Base-by-base conservation (phyloP, 2,113 vertebrate genomes). In the Tenrec ecaudatus region DNA sequence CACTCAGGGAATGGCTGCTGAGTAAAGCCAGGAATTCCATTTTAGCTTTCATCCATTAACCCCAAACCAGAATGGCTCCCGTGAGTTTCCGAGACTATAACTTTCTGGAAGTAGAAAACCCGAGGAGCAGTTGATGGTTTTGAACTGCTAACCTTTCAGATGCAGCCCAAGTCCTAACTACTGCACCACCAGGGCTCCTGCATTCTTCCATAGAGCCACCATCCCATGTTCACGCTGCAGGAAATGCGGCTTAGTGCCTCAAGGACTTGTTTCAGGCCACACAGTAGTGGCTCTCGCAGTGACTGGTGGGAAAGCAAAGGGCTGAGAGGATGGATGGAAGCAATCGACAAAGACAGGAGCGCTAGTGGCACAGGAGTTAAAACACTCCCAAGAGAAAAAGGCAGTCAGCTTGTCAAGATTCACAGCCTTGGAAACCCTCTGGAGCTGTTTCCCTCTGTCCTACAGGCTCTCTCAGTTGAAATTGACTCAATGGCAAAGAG, bases 341-440 rank as follows among this genome's bases (percentile, higher is more conserved):
- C 86, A 86, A 89, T 73, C 82, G 47, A 81, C 66, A 71, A 85
- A 76, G 87, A 89, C 78, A 92, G 47, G 33, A 73, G 19, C 33
- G 6, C 71, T 73, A 73, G 71, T 73, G 33, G 71, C 19, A 22
- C 33, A 73, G 33, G 33, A 31, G 33, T 73, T 20, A 36, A 73
- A 73, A 19, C 14, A 15, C 71, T 36, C 16, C 6, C 4, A 2
- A 19, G 33, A 73, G 71, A 36, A 71, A 73, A 20, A 36, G 33
- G 71, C 33, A 73, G n/a, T 73, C 71, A 9, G 20, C n/a, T 17
- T 15, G 7, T 31, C 29, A 31, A 68, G 66, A 68, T 31, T 68
- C 25, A 12, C 12, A 31, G 66, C 8, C 66, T 68, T 31, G 29
- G 66, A 31, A 68, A 31, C 66, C 29, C 3, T 29, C 31, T 68